phyloP scores from a whole-genome alignment of 2,888 invertebrate species.

The Ochlodes sylvanus region DNA sequence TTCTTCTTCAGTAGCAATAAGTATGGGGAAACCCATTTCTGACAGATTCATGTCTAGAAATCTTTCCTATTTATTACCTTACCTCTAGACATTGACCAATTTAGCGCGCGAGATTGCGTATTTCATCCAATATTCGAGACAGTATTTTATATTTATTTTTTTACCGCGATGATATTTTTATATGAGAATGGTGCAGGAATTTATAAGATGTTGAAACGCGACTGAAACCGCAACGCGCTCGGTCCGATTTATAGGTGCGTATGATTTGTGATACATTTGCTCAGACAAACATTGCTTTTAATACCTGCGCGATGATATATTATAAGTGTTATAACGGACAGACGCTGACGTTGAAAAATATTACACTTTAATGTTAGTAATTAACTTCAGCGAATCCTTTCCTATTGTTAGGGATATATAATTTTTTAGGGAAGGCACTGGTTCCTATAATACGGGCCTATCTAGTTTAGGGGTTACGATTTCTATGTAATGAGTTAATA shows the following conservation, averaged over 20 bases:
- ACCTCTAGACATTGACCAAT: background rate
- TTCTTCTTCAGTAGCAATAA: too few relatives aligned
- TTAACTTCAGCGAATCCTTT: too few relatives aligned
- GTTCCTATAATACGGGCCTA: too few relatives aligned
- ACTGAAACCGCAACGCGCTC: background rate
- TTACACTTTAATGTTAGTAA: too few relatives aligned
- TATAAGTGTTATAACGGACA: too few relatives aligned
- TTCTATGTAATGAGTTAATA: too few relatives aligned
- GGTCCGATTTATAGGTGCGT: slow-evolving; percentile 2
- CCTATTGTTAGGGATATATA: too few relatives aligned
- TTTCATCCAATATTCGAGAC: background rate
- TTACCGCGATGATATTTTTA: slow-evolving; percentile 31
- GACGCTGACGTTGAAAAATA: too few relatives aligned
- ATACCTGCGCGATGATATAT: too few relatives aligned
- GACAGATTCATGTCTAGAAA: background rate
- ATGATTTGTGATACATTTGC: background rate
- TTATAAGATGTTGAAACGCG: slow-evolving; percentile 24
- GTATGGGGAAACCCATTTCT: too few relatives aligned
- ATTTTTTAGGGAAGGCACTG: too few relatives aligned
- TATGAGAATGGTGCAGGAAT: slow-evolving; percentile 28
- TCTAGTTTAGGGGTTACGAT: too few relatives aligned
- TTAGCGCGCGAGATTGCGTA: slow-evolving; percentile 1
- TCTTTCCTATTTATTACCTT: background rate
- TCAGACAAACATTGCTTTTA: background rate
- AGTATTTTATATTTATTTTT: slow-evolving; percentile 16